phyloP scores from a whole-genome alignment of 2,888 invertebrate genomes.

The Phorcus lineatus region DNA sequence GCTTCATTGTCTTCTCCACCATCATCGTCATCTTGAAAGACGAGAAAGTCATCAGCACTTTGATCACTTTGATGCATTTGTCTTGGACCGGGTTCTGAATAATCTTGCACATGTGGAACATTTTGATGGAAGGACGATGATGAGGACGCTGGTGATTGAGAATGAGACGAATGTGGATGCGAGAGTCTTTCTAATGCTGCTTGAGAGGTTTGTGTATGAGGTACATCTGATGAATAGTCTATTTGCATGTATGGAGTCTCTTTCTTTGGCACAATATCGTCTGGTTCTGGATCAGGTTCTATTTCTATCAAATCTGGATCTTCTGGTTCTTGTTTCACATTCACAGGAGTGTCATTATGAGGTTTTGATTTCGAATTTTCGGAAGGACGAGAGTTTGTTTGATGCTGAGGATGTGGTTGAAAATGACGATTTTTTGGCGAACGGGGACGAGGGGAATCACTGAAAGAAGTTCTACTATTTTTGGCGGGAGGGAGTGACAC shows the following conservation, averaged over 20 bases:
- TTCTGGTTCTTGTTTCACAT: conserved; percentile 21
- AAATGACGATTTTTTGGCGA: not conserved
- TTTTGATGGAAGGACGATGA: conserved; percentile 20
- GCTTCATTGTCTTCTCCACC: conserved; percentile 12
- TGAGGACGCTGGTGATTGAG: conserved; percentile 11
- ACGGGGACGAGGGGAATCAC: not conserved
- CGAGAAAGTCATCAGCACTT: conserved; percentile 19
- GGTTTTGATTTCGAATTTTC: conserved; percentile 7
- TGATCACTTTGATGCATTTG: not conserved
- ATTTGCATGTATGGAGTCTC: conserved; percentile 21
- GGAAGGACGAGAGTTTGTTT: not conserved
- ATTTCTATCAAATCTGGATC: conserved; percentile 21
- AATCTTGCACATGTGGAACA: conserved; percentile 19
- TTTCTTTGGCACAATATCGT: conserved; percentile 8
- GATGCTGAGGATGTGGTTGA: not conserved
- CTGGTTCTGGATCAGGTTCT: conserved; percentile 6
- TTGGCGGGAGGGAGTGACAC: not conserved
- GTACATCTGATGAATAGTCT: conserved; percentile 15
- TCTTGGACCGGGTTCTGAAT: conserved; percentile 7
- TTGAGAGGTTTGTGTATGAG: conserved; percentile 14
- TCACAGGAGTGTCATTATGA: not conserved
- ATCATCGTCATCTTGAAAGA: conserved; percentile 8
- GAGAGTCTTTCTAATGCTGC: conserved; percentile 10
- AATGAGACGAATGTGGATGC: conserved; percentile 12
- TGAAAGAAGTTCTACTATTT: conserved; percentile 6